phyloP scores from a whole-genome alignment of 2,113 vertebrate genomes.

The Chaetops frenatus region DNA sequence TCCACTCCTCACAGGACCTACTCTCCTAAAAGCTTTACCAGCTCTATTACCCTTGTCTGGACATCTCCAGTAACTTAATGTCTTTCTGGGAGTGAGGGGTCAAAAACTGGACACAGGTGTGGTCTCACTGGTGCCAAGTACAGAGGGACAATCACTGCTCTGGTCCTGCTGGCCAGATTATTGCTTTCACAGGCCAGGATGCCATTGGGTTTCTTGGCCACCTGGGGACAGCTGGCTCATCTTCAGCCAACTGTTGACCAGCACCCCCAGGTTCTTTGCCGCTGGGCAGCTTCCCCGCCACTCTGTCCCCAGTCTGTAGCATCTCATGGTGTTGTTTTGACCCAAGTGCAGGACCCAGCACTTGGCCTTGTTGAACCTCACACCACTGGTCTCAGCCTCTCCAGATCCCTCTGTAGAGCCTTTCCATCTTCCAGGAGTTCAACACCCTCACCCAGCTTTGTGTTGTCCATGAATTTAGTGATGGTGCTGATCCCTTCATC shows the following conservation, averaged over 20 bases:
- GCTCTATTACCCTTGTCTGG: neutral
- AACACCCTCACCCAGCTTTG: too few relatives aligned
- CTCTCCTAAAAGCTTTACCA: neutral
- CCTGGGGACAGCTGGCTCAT: neutral
- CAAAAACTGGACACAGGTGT: neutral
- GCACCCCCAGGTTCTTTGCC: neutral
- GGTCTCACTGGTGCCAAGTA: too few relatives aligned
- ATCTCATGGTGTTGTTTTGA: neutral
- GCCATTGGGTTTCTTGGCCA: neutral
- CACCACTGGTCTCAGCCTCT: neutral
- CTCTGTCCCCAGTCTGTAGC: neutral
- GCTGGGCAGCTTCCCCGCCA: neutral
- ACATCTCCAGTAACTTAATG: neutral
- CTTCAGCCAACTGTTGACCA: neutral
- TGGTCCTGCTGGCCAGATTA: neutral
- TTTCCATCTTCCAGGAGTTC: neutral
- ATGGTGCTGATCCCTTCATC: fast-evolving
- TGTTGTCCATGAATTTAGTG: fast-evolving
- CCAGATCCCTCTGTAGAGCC: neutral
- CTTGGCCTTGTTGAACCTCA: neutral
- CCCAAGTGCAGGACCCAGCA: neutral
- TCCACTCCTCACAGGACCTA: too few relatives aligned
- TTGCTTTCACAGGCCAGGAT: neutral
- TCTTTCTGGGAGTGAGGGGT: neutral
- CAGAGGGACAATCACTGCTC: neutral